Evolutionary conservation across 2,888 invertebrate genomes (phyloP).

Genomic region (Megalurothrips usitatus): DNA sequence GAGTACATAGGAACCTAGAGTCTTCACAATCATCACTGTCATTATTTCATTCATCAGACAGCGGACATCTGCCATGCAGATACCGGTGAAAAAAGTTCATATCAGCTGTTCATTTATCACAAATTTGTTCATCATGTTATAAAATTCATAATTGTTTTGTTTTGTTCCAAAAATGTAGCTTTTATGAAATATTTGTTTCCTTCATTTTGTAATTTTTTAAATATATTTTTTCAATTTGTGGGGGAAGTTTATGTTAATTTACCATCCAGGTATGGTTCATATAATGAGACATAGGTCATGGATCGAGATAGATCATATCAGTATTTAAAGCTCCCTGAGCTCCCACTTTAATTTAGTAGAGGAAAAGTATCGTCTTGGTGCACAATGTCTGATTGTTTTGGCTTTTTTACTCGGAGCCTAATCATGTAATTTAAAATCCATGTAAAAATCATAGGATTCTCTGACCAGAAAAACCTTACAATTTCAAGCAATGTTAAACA

Average conservation of each 20-base stretch:
- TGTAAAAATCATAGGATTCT: not conserved
- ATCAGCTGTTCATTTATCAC: too few relatives aligned
- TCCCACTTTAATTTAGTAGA: not conserved
- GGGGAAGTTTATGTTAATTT: not conserved
- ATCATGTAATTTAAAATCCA: not conserved
- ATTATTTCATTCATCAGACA: constrained; percentile 4
- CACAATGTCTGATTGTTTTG: not conserved
- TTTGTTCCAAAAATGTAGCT: not conserved
- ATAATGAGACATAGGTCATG: not conserved
- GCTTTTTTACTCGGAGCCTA: not conserved
- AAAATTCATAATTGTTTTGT: not conserved
- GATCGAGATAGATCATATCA: not conserved
- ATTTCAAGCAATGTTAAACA: too few relatives aligned
- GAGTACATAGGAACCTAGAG: constrained; percentile 33
- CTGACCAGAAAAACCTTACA: not conserved
- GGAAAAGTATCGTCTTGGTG: not conserved
- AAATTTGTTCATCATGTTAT: not conserved
- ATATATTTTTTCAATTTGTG: not conserved
- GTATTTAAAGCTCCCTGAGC: constrained; percentile 7
- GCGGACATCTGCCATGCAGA: not conserved
- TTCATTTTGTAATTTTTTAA: not conserved
- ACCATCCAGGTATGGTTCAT: not conserved
- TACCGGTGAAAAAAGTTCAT: not conserved
- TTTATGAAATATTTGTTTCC: not conserved
- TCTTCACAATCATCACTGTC: not conserved